Conservation (phyloP, 2,797 vertebrate species). For the Erpetoichthys calabaricus region DNA sequence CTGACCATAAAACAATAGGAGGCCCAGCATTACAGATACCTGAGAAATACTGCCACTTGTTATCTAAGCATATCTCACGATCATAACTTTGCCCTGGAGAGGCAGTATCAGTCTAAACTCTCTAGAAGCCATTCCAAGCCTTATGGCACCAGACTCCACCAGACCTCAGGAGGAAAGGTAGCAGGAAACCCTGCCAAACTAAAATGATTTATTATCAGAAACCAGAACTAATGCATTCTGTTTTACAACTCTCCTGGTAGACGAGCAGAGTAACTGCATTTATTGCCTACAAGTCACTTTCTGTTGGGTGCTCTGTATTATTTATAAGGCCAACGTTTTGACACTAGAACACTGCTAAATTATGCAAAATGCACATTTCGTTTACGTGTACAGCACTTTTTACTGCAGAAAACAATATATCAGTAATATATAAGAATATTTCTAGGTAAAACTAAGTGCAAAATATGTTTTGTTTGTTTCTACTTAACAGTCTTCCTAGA, state of each 20-base stretch:
- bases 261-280: constrained; percentile 54
- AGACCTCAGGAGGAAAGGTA: constrained; percentile 60
- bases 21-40: constrained; percentile 47
- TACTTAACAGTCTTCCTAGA: too few species aligned
- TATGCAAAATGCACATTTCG: constrained; percentile 75
- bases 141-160: constrained; percentile 56
- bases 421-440: constrained; percentile 33
- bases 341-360: constrained; percentile 69
- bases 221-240: constrained; percentile 69
- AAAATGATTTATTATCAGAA: constrained; percentile 76
- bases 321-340: constrained; percentile 78
- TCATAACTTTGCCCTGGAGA: constrained; percentile 63
- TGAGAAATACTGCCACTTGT: constrained; percentile 67
- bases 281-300: constrained; percentile 72
- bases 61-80: constrained; percentile 59
- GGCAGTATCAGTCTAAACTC: constrained; percentile 40
- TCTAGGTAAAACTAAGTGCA: constrained; percentile 14
- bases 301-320: constrained; percentile 70
- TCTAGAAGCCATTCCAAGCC: constrained; percentile 44
- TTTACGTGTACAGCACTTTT: constrained; percentile 66
- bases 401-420: constrained; percentile 57
- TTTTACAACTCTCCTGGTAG: constrained; percentile 70
- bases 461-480: too few species aligned
- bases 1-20: constrained; percentile 57
- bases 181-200: constrained; percentile 53